Evolutionary conservation across 2,113 vertebrate species (phyloP), one percentile per base, ranked within the genome.

Genomic region (Gulo gulo): DNA sequence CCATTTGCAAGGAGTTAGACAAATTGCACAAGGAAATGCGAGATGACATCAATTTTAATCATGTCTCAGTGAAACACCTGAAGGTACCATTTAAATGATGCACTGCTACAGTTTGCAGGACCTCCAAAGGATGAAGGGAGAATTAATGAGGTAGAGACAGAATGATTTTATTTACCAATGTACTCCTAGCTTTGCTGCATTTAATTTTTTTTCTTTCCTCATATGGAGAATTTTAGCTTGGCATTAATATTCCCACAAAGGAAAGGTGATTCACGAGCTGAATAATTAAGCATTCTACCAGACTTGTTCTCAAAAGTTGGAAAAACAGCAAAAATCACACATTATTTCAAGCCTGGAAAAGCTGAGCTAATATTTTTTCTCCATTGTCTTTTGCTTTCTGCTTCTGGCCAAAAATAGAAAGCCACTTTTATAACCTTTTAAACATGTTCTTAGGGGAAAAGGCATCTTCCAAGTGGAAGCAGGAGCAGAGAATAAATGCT

Each of bases 281-380:
- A 84, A 34, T 96, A 96, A 98, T 95, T 98, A 98, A 98, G 94
- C 90, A 39, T 95, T 97, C 88, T 97, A 96, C 96, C 97, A 98
- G 95, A 97, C 82, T 95, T 98, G 89, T 88, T 96, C 96, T 97
- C 95, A 94, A 98, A 98, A 92, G 93, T 96, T 98, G 97, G 96
- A 95, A 94, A 97, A 98, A 97, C 42, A 87, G 82, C 88, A 95
- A 96, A 98, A 98, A 95, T 87, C 83, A 96, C 98, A 98, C 98
- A 98, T 97, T 95, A 94, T 97, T 98, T 98, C 97, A 98, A 92
- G 96, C 98, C 97, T 98, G 97, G 96, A 97, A 98, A 98, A 86
- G 91, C 89, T 98, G 97, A 92, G 95, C 82, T 95, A 95, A 95
- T 97, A 95, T 96, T 97, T 97, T 98, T 98, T 97, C 97, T 98